Percentiles rank a stretch among this genome's conserved stretches.
These are phyloP conservation scores for Burhinus oedicnemus DNA, from an alignment of 2,113 vertebrate genomes.

Conservation along the genomic window DNA sequence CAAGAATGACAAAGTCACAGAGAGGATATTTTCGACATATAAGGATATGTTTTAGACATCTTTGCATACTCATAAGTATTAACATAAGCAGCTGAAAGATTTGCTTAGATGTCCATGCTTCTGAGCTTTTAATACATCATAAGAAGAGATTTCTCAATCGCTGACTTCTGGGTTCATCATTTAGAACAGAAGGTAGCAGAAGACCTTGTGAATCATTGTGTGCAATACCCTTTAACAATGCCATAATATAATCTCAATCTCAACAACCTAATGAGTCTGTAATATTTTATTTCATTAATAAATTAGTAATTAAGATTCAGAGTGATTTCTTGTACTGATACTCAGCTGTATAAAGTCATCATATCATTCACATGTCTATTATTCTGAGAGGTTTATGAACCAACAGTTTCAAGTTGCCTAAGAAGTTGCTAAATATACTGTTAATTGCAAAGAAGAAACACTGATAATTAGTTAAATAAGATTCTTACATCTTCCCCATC, in stretches of 20 bases:
- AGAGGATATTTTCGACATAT: constrained; percentile 54
- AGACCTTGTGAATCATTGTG: not conserved
- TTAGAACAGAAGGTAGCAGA: not conserved
- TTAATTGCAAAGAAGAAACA: not conserved
- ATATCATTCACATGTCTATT: not conserved
- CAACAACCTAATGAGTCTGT: not conserved
- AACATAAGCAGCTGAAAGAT: constrained; percentile 20
- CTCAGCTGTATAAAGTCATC: not conserved
- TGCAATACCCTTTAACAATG: not conserved
- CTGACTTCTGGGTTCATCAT: not conserved
- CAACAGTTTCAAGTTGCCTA: not conserved
- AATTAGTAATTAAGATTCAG: not conserved
- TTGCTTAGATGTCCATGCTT: not conserved
- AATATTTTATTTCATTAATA: not conserved
- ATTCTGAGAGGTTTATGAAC: not conserved
- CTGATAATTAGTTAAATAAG: not conserved
- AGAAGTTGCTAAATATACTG: not conserved
- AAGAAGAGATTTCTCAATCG: not conserved
- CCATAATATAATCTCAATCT: not conserved
- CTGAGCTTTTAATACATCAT: not conserved
- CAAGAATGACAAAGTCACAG: constrained; percentile 42
- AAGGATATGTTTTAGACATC: constrained; percentile 32
- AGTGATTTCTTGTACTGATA: not conserved
- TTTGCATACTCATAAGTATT: not conserved
- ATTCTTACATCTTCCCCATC: not conserved